A percentile compares a stretch with the other conserved stretches of the same genome.
Evolutionary conservation across 2,797 vertebrate species (phyloP).

Genomic region (Anguilla anguilla): DNA sequence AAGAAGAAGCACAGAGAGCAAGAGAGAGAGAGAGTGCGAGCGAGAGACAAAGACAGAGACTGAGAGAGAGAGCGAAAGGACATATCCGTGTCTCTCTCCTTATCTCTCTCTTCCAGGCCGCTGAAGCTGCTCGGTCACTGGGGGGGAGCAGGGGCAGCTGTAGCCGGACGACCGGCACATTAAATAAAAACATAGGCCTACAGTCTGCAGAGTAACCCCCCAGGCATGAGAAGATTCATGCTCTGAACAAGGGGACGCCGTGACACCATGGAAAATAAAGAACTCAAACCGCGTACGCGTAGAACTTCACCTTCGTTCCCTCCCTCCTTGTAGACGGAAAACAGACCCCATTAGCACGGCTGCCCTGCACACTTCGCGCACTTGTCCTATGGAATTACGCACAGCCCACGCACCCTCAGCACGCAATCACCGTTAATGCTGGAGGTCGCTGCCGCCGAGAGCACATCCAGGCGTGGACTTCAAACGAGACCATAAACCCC

Average conservation of each 20-base stretch:
- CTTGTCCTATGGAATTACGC: neutral
- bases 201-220: neutral
- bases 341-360: neutral
- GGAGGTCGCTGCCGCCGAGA: neutral
- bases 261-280: neutral
- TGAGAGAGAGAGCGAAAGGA: neutral
- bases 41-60: neutral
- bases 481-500: neutral
- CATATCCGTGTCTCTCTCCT: neutral
- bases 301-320: neutral
- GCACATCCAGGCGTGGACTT: neutral
- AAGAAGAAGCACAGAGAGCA: neutral
- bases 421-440: neutral
- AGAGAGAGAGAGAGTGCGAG: slow-evolving; percentile 19
- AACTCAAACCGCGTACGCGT: neutral
- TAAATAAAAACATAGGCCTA: neutral
- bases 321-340: neutral
- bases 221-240: neutral
- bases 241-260: neutral
- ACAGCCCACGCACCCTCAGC: neutral
- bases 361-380: neutral
- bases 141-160: neutral
- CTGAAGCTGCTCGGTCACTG: neutral
- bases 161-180: neutral
- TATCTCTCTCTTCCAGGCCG: neutral